These are phyloP conservation scores for Harpagifer antarcticus DNA, from an alignment of 2,797 vertebrate species.

Conservation along the genomic window DNA sequence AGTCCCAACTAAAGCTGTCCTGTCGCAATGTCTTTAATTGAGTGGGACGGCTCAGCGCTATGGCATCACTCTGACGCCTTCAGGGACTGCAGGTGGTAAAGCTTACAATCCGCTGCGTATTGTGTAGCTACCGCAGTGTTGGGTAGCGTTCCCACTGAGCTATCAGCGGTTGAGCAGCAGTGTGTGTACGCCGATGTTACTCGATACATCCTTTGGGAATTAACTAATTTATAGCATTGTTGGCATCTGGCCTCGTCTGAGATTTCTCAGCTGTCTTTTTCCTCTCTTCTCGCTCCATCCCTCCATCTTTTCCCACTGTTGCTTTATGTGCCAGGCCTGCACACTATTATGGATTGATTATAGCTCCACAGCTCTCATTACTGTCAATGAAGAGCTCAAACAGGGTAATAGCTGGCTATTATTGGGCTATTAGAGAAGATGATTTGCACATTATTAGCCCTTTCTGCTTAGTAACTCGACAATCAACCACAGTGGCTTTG, in stretches of 20 bases:
- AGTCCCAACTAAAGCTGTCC: neutral
- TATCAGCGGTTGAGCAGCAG: constrained; percentile 45
- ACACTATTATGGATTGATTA: constrained; percentile 60
- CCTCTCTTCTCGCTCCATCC: constrained; percentile 39
- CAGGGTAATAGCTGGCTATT: constrained; percentile 64
- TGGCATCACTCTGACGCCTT: constrained; percentile 38
- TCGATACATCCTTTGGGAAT: constrained; percentile 67
- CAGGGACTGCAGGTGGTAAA: constrained; percentile 45
- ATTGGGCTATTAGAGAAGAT: constrained; percentile 62
- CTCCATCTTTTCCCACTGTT: constrained; percentile 46
- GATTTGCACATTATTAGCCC: constrained; percentile 61
- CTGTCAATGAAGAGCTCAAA: constrained; percentile 65
- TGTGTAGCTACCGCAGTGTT: constrained; percentile 30
- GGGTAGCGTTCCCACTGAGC: constrained; percentile 38
- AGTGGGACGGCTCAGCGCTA: constrained; percentile 28
- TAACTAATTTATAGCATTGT: constrained; percentile 63
- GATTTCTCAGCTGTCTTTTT: constrained; percentile 65
- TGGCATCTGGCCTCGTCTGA: constrained; percentile 55
- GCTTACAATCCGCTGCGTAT: constrained; percentile 21
- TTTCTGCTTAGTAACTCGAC: constrained; percentile 45
- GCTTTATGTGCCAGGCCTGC: constrained; percentile 51
- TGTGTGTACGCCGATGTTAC: constrained; percentile 44
- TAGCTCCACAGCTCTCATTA: constrained; percentile 64
- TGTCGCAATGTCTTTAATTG: constrained; percentile 26
- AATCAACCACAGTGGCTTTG: constrained; percentile 20